Base-by-base conservation (phyloP, 2,888 invertebrate species). In the Pinctada fucata region DNA sequence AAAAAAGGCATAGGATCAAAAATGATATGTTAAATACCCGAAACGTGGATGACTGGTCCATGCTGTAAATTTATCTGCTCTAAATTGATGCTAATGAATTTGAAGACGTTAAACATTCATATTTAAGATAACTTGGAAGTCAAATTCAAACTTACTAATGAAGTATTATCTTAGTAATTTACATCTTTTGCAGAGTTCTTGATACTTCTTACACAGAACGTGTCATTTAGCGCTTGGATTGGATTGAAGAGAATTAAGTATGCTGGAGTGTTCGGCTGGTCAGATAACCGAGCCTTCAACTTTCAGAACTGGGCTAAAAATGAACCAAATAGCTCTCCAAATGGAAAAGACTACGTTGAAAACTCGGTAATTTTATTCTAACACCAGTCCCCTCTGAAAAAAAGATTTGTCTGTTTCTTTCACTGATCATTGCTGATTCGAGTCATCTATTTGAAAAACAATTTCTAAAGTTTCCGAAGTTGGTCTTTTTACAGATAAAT, bases 261-360 rank as follows among this genome's bases (percentile, higher is more conserved):
- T 2, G 76, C 78, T 49, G 76, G 82, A 49, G 52, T 81, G 51
- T 90, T 87, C 72, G 75, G 74, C 10, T 90, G 90, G 90, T 83
- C 84, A 50, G 85, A 87, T 72, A 88, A 87, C 79, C 79, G 86
- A 0, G 85, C 86, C n/a, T 83, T 88, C 3, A 79, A 83, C 13
- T 88, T 81, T 75, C 85, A 86, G 5, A 86, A 89, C 83, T 90
- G 90, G 90, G 87, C 82, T 67, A 71, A 76, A 3, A 83, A 85
- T 0, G 85, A 89, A 76, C 90, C 90, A 8, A 85, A 84, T 68
- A 82, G 72, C 2, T 13, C 73, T 0, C 78, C 78, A 8, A 45
- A 49, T 16, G 73, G 74, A 8, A 71, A 3, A 48, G 68, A 66
- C 58, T 10, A 50, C 65, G 68, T 31, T 2, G 16, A 63, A 50